phyloP scores from a whole-genome alignment of 2,797 vertebrate species.

The Acanthurus lineatus region DNA sequence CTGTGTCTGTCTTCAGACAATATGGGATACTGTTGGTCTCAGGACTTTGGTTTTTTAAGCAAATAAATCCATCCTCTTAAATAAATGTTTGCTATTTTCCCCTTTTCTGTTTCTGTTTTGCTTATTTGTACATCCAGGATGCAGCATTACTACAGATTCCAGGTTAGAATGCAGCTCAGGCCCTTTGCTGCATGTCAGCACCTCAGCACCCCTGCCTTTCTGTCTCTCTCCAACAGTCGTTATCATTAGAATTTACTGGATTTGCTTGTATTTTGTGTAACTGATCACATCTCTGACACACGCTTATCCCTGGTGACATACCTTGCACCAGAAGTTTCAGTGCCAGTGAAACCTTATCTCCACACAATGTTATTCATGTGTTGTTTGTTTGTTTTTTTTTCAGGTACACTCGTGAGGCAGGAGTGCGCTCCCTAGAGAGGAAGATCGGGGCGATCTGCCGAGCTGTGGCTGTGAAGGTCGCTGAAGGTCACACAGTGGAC shows the following conservation, averaged over 20 bases:
- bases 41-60: not conserved
- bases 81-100: not conserved
- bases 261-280: not conserved
- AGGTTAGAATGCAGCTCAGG: no score
- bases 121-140: not conserved
- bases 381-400: constrained; percentile 1
- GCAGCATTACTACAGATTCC: not conserved
- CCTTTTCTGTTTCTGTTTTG: no score
- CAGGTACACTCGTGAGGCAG: constrained; percentile 96
- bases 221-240: no score
- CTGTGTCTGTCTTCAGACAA: not conserved
- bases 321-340: not conserved
- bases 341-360: not conserved
- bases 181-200: no score
- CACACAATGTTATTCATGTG: not conserved
- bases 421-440: constrained; percentile 96
- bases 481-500: constrained; percentile 89
- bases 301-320: not conserved
- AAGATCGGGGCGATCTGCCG: constrained; percentile 95
- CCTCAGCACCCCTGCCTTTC: no score
- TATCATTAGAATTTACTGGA: no score
- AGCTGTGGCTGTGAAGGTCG: constrained; percentile 96
- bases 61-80: not conserved
- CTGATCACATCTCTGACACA: not conserved
- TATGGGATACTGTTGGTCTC: not conserved